Evolutionary conservation across 2,888 invertebrate species (phyloP), one percentile per base, ranked within the genome.

Genomic region (Homarus gammarus): DNA sequence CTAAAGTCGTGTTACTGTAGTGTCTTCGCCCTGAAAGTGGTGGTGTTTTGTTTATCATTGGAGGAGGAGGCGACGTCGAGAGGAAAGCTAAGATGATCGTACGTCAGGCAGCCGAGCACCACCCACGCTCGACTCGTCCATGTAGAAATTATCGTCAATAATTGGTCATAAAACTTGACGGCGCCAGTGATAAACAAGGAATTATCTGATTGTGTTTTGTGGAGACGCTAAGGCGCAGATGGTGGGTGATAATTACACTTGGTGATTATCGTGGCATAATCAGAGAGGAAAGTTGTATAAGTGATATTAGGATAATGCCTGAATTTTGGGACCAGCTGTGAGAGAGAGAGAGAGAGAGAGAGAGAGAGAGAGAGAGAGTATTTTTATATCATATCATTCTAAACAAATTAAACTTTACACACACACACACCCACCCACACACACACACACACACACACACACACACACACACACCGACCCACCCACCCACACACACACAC

Each of bases 61-160:
- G n/a, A 27, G 12, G 49, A 33, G 38, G n/a, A 27, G 12, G 49
- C 44, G 44, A 31, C 33, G 22, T 22, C 64, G 8, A n/a, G 38
- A 18, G 49, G 33, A 51, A 49, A 22, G n/a, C 22, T 33, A 31
- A 2, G 68, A 27, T 82, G 27, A 82, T 82, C 82, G 82, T 82
- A 77, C 75, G 44, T 68, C 78, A 78, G 78, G 70, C 86, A 82
- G 6, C n/a, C 38, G 49, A 22, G 56, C 78, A 36, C 86, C 86
- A 86, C 86, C 86, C 86, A 86, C 86, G 78, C 77, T 31, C 18
- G 33, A 64, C 49, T 27, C 78, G n/a, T 15, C 36, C 78, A 68
- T 86, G 78, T 78, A 64, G 86, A 86, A 86, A 77, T 86, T 86
- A 86, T 78, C 86, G 70, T 78, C 86, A 68, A 86, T 86, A 86